Conservation (phyloP, 2,797 vertebrate genomes). For the Anguilla anguilla region DNA sequence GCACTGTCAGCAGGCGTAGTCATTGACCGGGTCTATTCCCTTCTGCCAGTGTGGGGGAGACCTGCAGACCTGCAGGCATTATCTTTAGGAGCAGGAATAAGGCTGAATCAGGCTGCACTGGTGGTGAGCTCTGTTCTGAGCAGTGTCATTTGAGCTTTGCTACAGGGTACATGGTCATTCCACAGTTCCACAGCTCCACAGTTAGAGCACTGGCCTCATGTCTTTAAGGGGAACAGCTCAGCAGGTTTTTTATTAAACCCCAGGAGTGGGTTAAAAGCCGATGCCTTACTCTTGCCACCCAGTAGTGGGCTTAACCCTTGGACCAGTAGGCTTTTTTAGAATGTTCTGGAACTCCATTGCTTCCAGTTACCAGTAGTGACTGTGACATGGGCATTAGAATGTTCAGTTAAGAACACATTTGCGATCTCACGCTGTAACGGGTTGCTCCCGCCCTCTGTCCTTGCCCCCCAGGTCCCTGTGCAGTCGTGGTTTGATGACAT, state of each 20-base stretch:
- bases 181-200: not conserved
- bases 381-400: no score
- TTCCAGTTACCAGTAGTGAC: no score
- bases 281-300: not conserved
- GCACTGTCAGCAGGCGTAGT: not conserved
- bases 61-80: not conserved
- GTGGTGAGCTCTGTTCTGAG: not conserved
- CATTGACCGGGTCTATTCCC: no score
- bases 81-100: not conserved
- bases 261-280: not conserved
- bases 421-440: no score
- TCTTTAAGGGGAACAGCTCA: not conserved
- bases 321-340: no score
- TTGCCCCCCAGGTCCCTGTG: conserved; percentile 81
- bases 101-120: not conserved
- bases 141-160: not conserved
- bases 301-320: no score
- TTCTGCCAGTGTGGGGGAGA: not conserved
- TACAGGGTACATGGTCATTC: not conserved
- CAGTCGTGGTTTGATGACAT: conserved; percentile 98
- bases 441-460: not conserved
- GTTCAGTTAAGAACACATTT: no score
- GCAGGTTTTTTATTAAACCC: not conserved
- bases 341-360: no score
- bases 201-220: not conserved